These are phyloP conservation scores for Origma solitaria DNA, from an alignment of 2,113 vertebrate species.

Conservation along the genomic window DNA sequence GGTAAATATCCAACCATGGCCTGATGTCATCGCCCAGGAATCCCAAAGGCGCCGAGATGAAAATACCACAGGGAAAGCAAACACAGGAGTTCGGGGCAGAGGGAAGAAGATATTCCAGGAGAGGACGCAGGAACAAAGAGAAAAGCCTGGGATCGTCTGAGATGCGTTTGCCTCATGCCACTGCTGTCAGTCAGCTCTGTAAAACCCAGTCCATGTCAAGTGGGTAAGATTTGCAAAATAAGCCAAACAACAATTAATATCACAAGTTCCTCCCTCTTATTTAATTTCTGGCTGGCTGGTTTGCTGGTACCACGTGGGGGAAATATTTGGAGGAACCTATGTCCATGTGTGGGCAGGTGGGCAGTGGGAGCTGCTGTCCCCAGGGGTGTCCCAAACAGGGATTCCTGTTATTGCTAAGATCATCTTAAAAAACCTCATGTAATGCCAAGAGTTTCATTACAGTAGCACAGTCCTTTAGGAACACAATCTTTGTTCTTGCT, in stretches of 20 bases:
- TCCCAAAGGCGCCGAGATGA: background rate
- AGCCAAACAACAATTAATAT: background rate
- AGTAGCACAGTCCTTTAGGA: background rate
- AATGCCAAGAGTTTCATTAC: background rate
- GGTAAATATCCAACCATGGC: conserved; percentile 30
- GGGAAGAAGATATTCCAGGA: background rate
- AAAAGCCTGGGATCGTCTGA: background rate
- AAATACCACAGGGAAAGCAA: conserved; percentile 14
- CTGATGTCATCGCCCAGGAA: conserved; percentile 52
- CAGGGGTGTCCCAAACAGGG: background rate
- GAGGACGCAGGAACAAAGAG: background rate
- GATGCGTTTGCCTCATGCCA: background rate
- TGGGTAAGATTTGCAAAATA: background rate
- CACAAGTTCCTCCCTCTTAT: accelerated
- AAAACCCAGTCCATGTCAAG: accelerated
- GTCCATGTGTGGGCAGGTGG: accelerated
- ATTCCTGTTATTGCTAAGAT: background rate
- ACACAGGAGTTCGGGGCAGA: background rate
- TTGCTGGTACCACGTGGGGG: background rate
- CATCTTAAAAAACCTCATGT: background rate
- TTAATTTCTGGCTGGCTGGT: background rate
- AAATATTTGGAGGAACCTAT: background rate
- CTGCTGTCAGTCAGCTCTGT: background rate
- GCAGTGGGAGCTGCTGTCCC: background rate
- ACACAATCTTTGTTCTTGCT: background rate